Base-by-base conservation (phyloP, 2,888 invertebrate species). In the Carpatolechia fugitivella region DNA sequence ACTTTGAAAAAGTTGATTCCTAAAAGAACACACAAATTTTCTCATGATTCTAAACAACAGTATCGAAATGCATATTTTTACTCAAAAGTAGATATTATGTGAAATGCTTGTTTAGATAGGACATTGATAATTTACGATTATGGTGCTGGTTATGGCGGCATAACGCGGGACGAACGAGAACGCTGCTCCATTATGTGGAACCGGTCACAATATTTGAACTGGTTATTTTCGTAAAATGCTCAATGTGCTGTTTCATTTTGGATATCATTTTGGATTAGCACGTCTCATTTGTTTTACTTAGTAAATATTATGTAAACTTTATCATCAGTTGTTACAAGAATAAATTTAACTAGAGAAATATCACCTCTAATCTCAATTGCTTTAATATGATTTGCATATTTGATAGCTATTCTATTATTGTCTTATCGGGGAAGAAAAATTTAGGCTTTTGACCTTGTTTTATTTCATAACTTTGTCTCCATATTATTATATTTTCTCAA, bases 101-200 rank as follows among this genome's bases (percentile, higher is more conserved):
- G 61, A 66, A 67, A 62, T 74, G 71, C 73, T 65, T 80, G 80
- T 83, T 85, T 84, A 74, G 76, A 74, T 74, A 79, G 77, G 80
- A 72, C 69, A 65, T 70, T 70, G 66, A 70, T 76, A 76, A 78
- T 74, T 76, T 76, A 82, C 68, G 78, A 72, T 78, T 71, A 79
- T 78, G 67, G 74, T 66, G 66, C 69, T 70, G 68, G 72, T 79
- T 75, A 72, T 64, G 62, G 67, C 62, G 58, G 56, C 61, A 60
- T 65, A 60, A 60, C 62, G 60, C 59, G 58, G 58, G 57, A 63
- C 60, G 62, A 60, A 52, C 59, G 63, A 59, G 63, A 60, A 63
- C 63, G 68, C 68, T 62, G 70, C 63, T 61, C 62, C 65, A 66
- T 69, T 68, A 63, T 63, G 63, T 60, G 57, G 52, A 71, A 72